Percentiles rank a stretch among this genome's conserved stretches.
These are phyloP conservation scores for Gyrodactylus bullatarudis DNA, from an alignment of 1,140 invertebrate genomes.

Conservation along the genomic window DNA sequence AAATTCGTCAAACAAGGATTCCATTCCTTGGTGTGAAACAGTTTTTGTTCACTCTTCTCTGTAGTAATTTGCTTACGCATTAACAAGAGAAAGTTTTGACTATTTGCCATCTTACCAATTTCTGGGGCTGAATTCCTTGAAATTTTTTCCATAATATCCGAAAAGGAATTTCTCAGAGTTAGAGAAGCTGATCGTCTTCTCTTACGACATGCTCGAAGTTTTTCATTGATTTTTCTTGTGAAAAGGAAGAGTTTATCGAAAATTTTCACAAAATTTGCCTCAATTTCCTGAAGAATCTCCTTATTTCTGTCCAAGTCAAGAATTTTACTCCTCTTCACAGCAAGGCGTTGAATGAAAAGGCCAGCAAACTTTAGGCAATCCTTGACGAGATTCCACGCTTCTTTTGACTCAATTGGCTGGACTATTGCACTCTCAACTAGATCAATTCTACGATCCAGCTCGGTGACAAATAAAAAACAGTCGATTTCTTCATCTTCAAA, in stretches of 20 bases:
- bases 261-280: neutral
- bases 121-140: neutral
- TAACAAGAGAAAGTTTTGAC: neutral
- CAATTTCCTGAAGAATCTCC: neutral
- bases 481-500: too few relatives aligned
- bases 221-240: neutral
- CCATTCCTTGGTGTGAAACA: neutral
- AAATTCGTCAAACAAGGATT: neutral
- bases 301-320: neutral
- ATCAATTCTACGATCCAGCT: neutral
- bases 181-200: neutral
- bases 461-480: too few relatives aligned
- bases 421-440: neutral
- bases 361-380: neutral
- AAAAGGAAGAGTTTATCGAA: neutral
- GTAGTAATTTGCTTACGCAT: neutral
- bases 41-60: neutral
- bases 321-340: neutral
- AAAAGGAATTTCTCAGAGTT: neutral
- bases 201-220: neutral
- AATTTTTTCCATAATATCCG: neutral
- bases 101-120: neutral
- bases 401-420: neutral
- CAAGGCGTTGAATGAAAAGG: neutral
- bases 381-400: neutral